A percentile compares a stretch with the other conserved stretches of the same genome.
Conservation (phyloP, 2,888 invertebrate species). For the Phortica okadai region DNA sequence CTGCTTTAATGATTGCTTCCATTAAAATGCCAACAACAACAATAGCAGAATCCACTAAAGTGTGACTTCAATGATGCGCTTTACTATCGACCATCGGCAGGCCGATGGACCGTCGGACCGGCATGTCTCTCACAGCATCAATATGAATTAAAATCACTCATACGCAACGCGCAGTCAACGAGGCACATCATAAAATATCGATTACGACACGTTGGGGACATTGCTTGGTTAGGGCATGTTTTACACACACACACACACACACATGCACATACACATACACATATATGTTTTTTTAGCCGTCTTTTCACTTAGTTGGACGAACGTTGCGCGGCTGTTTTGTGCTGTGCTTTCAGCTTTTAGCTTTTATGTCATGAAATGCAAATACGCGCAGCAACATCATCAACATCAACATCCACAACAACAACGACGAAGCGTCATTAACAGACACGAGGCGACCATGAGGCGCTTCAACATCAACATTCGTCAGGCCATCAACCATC, state of each 20-base stretch:
- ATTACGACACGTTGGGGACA: constrained; percentile 55
- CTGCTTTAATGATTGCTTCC: not conserved
- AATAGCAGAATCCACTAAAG: not conserved
- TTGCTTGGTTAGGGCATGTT: constrained; percentile 2
- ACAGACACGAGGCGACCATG: not conserved
- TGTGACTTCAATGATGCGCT: constrained; percentile 23
- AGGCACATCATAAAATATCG: constrained; percentile 65
- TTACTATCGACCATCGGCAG: not conserved
- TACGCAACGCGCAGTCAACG: constrained; percentile 60
- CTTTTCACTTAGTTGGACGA: not conserved
- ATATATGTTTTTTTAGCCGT: not conserved
- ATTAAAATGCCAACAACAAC: not conserved
- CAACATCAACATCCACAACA: constrained; percentile 1
- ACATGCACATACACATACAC: no score
- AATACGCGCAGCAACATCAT: constrained; percentile 17
- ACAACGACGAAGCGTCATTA: constrained; percentile 48
- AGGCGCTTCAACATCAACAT: not conserved
- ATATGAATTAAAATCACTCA: constrained; percentile 60
- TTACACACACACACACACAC: not conserved
- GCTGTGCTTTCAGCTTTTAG: constrained; percentile 10
- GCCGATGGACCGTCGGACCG: no score
- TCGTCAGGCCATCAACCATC: constrained; percentile 52
- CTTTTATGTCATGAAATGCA: constrained; percentile 14
- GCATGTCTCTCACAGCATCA: not conserved
- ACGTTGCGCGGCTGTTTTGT: not conserved